Evolutionary conservation across 2,888 invertebrate genomes (phyloP).

Genomic region (Cryptus armator): DNA sequence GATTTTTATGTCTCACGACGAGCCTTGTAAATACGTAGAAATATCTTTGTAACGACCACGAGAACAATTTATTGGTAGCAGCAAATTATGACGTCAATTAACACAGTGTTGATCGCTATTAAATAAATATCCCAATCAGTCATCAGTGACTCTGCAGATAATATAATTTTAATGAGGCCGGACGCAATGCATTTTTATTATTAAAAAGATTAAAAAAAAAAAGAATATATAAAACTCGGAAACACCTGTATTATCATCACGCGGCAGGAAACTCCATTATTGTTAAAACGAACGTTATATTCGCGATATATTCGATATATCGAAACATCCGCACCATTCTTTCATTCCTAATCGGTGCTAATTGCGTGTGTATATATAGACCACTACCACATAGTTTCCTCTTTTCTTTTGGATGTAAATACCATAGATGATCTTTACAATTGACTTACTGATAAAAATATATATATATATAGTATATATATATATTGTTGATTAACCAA

Average conservation of each 20-base stretch:
- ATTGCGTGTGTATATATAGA: conserved; percentile 80
- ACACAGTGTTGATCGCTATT: conserved; percentile 46
- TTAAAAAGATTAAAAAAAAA: not conserved
- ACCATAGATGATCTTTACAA: conserved; percentile 74
- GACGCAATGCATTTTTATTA: conserved; percentile 28
- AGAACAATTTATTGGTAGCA: conserved; percentile 22
- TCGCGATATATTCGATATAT: conserved; percentile 3
- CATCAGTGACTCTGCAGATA: conserved; percentile 23
- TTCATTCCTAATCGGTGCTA: conserved; percentile 81
- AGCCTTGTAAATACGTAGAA: conserved; percentile 57
- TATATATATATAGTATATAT: conserved; percentile 20
- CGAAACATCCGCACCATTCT: conserved; percentile 64
- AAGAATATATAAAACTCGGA: conserved; percentile 4
- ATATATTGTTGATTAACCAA: conserved; percentile 71
- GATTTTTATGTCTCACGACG: conserved; percentile 13
- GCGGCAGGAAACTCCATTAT: conserved; percentile 41
- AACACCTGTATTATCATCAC: conserved; percentile 16
- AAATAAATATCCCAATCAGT: conserved; percentile 3
- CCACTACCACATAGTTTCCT: conserved; percentile 69
- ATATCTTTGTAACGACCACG: conserved; percentile 27
- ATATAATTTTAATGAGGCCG: conserved; percentile 24
- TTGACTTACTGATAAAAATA: conserved; percentile 63
- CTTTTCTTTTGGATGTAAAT: conserved; percentile 75
- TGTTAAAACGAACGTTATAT: conserved; percentile 51
- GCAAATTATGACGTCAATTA: conserved; percentile 40